Percentiles rank a stretch among this genome's conserved stretches.
phyloP scores from a whole-genome alignment of 35 echinoderm and acorn worm genomes.

The Apostichopus japonicus region DNA sequence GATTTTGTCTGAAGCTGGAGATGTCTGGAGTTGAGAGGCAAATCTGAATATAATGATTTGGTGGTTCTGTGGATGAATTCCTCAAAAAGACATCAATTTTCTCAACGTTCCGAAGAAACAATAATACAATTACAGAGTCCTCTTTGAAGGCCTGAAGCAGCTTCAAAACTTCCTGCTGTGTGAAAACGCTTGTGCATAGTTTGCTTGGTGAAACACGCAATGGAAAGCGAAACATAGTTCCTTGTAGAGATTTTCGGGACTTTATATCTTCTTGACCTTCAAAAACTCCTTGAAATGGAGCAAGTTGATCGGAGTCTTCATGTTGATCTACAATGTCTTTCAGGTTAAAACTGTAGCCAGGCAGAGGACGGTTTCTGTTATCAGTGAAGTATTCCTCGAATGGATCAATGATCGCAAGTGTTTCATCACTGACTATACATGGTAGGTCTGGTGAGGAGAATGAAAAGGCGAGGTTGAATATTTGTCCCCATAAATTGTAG shows the following conservation, averaged over 20 bases:
- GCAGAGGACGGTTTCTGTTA: neutral
- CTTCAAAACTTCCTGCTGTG: constrained; percentile 24
- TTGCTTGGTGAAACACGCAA: constrained; percentile 45
- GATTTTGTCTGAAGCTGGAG: neutral
- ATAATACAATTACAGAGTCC: constrained; percentile 60
- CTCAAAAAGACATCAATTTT: constrained; percentile 54
- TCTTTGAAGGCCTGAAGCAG: constrained; percentile 71
- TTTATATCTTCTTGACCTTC: neutral
- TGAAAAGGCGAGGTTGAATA: no score
- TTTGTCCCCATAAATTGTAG: no score
- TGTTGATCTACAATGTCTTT: neutral
- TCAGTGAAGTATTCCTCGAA: constrained; percentile 63
- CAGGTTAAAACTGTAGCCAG: neutral
- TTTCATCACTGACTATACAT: constrained; percentile 62
- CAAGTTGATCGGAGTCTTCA: constrained; percentile 67
- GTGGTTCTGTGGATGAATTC: neutral
- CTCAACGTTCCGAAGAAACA: constrained; percentile 82
- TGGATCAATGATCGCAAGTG: constrained; percentile 74
- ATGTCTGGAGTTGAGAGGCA: neutral
- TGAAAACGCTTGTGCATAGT: constrained; percentile 51
- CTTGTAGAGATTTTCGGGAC: constrained; percentile 44
- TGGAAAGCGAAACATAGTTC: constrained; percentile 87
- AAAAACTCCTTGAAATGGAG: constrained; percentile 65
- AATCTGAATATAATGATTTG: constrained; percentile 1
- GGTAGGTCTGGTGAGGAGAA: constrained; percentile 49